These are phyloP conservation scores for Mionectes olivaceus DNA, from an alignment of 2,797 vertebrate genomes.

Conservation along the genomic window DNA sequence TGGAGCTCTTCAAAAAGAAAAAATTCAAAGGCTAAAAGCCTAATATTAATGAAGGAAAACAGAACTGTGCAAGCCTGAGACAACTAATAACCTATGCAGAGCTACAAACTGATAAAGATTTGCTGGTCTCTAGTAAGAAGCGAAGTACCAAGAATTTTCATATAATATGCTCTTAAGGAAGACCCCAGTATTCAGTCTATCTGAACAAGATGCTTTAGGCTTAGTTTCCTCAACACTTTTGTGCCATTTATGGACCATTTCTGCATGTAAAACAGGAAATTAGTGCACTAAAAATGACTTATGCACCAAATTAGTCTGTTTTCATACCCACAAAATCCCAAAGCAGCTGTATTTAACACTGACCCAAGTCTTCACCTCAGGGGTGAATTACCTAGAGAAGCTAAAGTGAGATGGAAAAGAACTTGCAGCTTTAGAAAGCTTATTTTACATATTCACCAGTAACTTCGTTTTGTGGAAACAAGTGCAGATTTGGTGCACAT, in stretches of 20 bases:
- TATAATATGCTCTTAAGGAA: slow-evolving; percentile 42
- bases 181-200: slow-evolving; percentile 32
- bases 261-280: slow-evolving; percentile 69
- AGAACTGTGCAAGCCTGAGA: slow-evolving; percentile 15
- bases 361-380: slow-evolving; percentile 70
- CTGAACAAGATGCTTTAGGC: slow-evolving; percentile 18
- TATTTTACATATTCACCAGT: slow-evolving; percentile 33
- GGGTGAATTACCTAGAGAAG: slow-evolving; percentile 66
- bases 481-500: neutral
- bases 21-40: slow-evolving; percentile 42
- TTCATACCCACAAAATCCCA: slow-evolving; percentile 64
- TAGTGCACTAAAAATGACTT: slow-evolving; percentile 74
- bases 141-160: neutral
- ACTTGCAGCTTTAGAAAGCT: slow-evolving; percentile 2
- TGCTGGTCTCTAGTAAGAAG: slow-evolving; percentile 37
- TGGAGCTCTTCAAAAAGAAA: slow-evolving; percentile 38
- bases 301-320: slow-evolving; percentile 73
- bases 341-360: slow-evolving; percentile 69
- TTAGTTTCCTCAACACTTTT: slow-evolving; percentile 56
- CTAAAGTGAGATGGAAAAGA: slow-evolving; percentile 24
- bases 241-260: slow-evolving; percentile 65
- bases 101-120: slow-evolving; percentile 10
- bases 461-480: neutral
- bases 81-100: slow-evolving; percentile 34
- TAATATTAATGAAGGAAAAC: slow-evolving; percentile 62